Evolutionary conservation across 2,113 vertebrate species (phyloP).

Genomic region (Indicator maculatus): DNA sequence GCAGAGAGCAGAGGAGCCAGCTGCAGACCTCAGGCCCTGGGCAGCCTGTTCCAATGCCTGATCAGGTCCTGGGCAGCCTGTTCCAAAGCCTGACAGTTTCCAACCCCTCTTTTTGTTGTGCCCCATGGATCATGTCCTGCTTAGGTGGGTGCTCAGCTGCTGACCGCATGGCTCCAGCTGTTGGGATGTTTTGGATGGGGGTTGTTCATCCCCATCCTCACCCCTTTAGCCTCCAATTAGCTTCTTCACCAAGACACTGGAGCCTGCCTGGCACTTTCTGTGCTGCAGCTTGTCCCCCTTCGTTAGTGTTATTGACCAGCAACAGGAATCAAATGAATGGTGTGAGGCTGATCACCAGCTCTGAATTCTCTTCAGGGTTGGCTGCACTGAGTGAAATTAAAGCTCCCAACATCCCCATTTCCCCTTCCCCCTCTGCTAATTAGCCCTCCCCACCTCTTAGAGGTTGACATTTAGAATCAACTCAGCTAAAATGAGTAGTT

Average conservation of each 20-base stretch:
- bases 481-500: not conserved
- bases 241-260: not conserved
- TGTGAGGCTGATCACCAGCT: not conserved
- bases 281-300: not conserved
- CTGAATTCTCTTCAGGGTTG: constrained; percentile 36
- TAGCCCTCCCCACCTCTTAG: not conserved
- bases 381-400: constrained; percentile 44
- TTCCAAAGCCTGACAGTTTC: too few species aligned
- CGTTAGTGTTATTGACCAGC: not conserved
- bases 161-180: not conserved
- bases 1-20: not conserved
- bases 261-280: not conserved
- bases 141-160: accelerated
- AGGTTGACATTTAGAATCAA: constrained; percentile 58
- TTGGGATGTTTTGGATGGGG: accelerated
- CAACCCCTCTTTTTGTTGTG: not conserved
- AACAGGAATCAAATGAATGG: constrained; percentile 36
- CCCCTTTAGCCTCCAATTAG: not conserved
- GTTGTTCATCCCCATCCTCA: not conserved
- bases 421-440: constrained; percentile 16
- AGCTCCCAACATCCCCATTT: not conserved
- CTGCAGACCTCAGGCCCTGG: not conserved
- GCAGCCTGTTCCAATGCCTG: too few species aligned
- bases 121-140: accelerated
- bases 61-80: too few species aligned